Percentiles rank a stretch among this genome's conserved stretches.
Evolutionary conservation across 1,140 invertebrate genomes (phyloP).

Genomic region (Drosophila bipectinata): DNA sequence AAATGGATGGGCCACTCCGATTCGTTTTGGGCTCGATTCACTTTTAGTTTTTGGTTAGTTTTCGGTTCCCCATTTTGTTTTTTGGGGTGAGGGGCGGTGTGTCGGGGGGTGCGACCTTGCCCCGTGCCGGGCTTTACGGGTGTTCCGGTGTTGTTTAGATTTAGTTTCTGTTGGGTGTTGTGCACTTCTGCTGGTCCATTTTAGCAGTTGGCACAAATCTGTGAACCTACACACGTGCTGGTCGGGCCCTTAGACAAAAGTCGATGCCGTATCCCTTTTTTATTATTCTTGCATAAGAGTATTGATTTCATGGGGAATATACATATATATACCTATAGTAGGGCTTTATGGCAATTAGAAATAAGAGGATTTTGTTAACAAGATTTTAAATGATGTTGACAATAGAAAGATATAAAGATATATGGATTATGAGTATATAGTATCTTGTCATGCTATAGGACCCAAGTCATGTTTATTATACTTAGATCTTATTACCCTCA

Average conservation of each 20-base stretch:
- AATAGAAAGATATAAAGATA: background rate
- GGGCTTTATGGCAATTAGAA: background rate
- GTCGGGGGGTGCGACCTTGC: background rate
- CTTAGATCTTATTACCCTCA: background rate
- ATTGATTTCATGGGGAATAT: slow-evolving; percentile 27
- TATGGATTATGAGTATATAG: too few species aligned
- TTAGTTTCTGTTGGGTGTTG: slow-evolving; percentile 53
- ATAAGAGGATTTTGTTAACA: background rate
- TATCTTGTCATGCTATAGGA: too few species aligned
- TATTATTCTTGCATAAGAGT: slow-evolving; percentile 19
- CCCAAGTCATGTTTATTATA: background rate
- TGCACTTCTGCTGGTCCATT: slow-evolving; percentile 61
- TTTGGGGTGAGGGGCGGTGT: background rate
- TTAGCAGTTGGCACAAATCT: slow-evolving; percentile 72
- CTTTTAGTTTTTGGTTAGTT: slow-evolving; percentile 81
- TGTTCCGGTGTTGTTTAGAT: slow-evolving; percentile 67
- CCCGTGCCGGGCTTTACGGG: background rate
- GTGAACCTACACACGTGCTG: slow-evolving; percentile 10
- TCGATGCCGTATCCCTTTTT: slow-evolving; percentile 23
- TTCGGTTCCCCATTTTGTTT: slow-evolving; percentile 67
- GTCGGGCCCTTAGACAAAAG: slow-evolving; percentile 31
- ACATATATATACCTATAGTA: background rate
- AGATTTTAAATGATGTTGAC: background rate
- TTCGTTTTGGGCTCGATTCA: slow-evolving; percentile 53
- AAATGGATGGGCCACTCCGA: slow-evolving; percentile 16